These are phyloP conservation scores for Pelobates cultripes DNA, from an alignment of 2,797 vertebrate genomes.

Conservation along the genomic window DNA sequence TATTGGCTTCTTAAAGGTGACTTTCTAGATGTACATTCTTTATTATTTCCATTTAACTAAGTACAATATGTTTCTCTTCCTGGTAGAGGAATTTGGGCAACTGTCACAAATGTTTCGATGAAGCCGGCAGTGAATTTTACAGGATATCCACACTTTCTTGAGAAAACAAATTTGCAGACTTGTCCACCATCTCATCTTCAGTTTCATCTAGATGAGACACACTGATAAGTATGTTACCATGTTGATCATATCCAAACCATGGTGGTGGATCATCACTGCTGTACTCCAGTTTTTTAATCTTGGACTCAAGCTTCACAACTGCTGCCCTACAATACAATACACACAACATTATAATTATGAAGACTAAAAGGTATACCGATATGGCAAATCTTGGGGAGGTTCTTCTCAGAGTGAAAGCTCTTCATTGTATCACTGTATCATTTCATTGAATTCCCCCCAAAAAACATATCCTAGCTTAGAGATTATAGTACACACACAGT, in stretches of 20 bases:
- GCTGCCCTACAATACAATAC: conserved; percentile 67
- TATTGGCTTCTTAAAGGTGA: too few relatives aligned
- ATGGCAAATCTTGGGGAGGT: not conserved
- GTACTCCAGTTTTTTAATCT: conserved; percentile 71
- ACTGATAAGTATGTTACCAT: conserved; percentile 48
- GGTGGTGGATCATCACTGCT: conserved; percentile 67
- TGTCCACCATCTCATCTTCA: conserved; percentile 23
- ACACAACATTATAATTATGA: not conserved
- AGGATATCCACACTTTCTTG: conserved; percentile 17
- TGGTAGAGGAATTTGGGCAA: too few relatives aligned
- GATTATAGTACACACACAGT: too few relatives aligned
- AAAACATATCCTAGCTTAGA: too few relatives aligned
- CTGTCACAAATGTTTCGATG: too few relatives aligned
- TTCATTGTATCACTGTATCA: too few relatives aligned
- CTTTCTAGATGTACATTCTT: too few relatives aligned
- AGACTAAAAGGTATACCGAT: not conserved
- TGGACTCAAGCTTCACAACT: conserved; percentile 69
- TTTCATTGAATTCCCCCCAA: too few relatives aligned
- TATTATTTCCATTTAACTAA: too few relatives aligned
- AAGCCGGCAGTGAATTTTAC: not conserved
- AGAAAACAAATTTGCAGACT: conserved; percentile 34
- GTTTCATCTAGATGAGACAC: conserved; percentile 42
- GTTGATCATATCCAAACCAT: conserved; percentile 66
- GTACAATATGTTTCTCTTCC: too few relatives aligned
- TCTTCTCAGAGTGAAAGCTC: too few relatives aligned